These are phyloP conservation scores for Diorhabda elongata DNA, from an alignment of 1,140 invertebrate genomes.

Conservation along the genomic window DNA sequence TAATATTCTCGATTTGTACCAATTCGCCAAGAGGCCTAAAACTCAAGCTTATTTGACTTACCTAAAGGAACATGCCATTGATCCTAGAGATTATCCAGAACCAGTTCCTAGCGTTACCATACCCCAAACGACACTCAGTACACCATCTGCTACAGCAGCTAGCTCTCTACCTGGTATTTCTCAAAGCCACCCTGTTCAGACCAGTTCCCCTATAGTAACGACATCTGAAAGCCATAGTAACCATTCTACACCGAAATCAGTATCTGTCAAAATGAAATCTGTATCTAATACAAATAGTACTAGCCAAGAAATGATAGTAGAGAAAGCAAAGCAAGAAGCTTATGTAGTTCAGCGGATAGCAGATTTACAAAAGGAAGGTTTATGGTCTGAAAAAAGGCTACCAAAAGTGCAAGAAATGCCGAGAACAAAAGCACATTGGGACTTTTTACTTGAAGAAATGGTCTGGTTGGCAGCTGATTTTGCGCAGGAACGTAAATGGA, in stretches of 20 bases:
- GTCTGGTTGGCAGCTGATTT: slow-evolving; percentile 97
- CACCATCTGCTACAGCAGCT: slow-evolving; percentile 39
- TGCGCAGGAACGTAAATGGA: slow-evolving; percentile 96
- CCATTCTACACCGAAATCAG: slow-evolving; percentile 17
- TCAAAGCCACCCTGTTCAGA: slow-evolving; percentile 17
- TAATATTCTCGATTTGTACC: slow-evolving; percentile 80
- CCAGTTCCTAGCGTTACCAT: slow-evolving; percentile 17
- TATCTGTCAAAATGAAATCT: slow-evolving; percentile 22
- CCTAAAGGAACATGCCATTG: slow-evolving; percentile 69
- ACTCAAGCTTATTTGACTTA: slow-evolving; percentile 69
- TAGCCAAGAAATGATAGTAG: slow-evolving; percentile 71
- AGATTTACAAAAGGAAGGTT: slow-evolving; percentile 82
- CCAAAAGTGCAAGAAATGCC: slow-evolving; percentile 90
- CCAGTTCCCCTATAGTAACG: slow-evolving; percentile 19
- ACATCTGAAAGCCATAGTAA: slow-evolving; percentile 13
- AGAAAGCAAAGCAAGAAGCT: slow-evolving; percentile 90
- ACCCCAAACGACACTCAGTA: slow-evolving; percentile 36
- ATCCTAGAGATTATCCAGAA: slow-evolving; percentile 51
- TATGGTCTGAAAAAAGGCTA: slow-evolving; percentile 89
- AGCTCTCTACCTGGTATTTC: slow-evolving; percentile 42
- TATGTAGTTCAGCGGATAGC: slow-evolving; percentile 88
- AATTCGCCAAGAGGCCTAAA: slow-evolving; percentile 75
- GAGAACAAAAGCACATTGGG: slow-evolving; percentile 94
- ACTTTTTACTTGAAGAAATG: slow-evolving; percentile 98
- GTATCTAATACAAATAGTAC: slow-evolving; percentile 17